Conservation (phyloP, 1,140 invertebrate genomes). For the Drosophila sproati region DNA sequence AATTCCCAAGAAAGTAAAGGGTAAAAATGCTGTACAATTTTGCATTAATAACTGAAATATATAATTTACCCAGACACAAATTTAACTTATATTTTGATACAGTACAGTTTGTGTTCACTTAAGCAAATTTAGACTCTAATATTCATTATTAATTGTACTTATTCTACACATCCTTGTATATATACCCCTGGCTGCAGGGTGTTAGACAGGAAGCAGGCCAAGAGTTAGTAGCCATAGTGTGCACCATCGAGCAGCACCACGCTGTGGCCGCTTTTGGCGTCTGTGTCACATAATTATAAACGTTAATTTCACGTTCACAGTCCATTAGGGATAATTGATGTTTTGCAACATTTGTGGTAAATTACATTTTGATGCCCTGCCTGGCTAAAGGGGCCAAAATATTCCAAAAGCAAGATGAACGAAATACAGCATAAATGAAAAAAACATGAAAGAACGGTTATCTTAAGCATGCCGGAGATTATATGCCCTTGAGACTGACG, state of each 20-base stretch:
- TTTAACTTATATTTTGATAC: too few species aligned
- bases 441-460: too few species aligned
- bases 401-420: constrained; percentile 44
- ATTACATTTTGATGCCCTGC: constrained; percentile 80
- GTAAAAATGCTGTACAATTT: too few species aligned
- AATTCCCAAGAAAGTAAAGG: too few species aligned
- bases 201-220: constrained; percentile 10
- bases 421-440: not conserved
- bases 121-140: not conserved
- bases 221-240: constrained; percentile 5
- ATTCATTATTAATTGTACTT: not conserved
- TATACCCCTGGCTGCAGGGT: constrained; percentile 24
- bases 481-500: too few species aligned
- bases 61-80: too few species aligned
- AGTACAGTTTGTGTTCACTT: too few species aligned
- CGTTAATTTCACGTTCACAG: constrained; percentile 82
- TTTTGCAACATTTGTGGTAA: constrained; percentile 80
- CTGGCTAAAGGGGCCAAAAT: constrained; percentile 20
- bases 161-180: too few species aligned
- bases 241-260: not conserved
- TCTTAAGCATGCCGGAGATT: too few species aligned
- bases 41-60: too few species aligned
- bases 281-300: constrained; percentile 82
- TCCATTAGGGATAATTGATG: constrained; percentile 83
- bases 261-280: constrained; percentile 52